A percentile compares a stretch with the other conserved stretches of the same genome.
Evolutionary conservation across 2,888 invertebrate genomes (phyloP).

Genomic region (Oscheius sp.): DNA sequence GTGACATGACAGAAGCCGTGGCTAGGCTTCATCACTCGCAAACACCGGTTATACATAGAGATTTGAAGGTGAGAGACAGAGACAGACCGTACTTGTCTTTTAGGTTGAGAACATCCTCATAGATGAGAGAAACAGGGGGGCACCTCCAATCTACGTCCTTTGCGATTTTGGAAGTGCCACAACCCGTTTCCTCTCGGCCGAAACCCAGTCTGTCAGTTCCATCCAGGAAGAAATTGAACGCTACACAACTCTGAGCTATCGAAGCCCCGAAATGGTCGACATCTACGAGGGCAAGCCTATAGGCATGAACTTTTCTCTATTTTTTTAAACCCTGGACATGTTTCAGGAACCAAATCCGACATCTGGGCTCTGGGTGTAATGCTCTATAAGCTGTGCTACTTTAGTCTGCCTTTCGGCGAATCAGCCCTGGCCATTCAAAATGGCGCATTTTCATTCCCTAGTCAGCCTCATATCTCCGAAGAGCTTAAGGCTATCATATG

Average conservation of each 20-base stretch:
- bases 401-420: conserved; percentile 89
- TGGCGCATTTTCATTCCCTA: conserved; percentile 87
- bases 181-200: conserved; percentile 79
- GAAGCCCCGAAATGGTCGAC: conserved; percentile 93
- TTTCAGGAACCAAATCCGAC: conserved; percentile 65
- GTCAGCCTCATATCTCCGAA: conserved; percentile 81
- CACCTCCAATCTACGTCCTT: conserved; percentile 80
- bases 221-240: conserved; percentile 71
- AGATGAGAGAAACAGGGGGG: conserved; percentile 81
- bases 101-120: conserved; percentile 89
- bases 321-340: not conserved
- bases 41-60: conserved; percentile 91
- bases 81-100: conserved; percentile 19
- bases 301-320: conserved; percentile 72
- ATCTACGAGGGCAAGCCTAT: conserved; percentile 86
- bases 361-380: conserved; percentile 84
- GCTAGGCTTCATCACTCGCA: conserved; percentile 90
- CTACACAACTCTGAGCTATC: conserved; percentile 89
- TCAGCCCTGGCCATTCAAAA: conserved; percentile 91
- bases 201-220: conserved; percentile 50
- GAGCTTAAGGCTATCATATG: conserved; percentile 83
- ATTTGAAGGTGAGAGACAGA: conserved; percentile 81
- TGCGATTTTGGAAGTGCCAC: conserved; percentile 95
- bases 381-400: conserved; percentile 89
- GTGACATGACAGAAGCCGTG: conserved; percentile 90